Percentiles rank a stretch among this genome's conserved stretches.
Evolutionary conservation across 2,888 invertebrate species (phyloP).

Genomic region (Dynastes maya): DNA sequence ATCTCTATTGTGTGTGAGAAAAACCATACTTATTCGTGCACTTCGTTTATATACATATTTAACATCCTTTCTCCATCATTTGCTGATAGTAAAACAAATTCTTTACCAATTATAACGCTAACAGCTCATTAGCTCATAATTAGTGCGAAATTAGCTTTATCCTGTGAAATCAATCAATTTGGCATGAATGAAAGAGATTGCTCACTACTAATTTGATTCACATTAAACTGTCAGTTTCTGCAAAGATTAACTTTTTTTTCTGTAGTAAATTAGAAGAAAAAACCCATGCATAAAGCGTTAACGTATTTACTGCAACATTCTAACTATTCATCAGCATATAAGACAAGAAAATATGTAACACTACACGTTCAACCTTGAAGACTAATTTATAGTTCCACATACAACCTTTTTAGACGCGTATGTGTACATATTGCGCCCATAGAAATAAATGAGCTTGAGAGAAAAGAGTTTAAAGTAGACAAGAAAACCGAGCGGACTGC

Average conservation of each 20-base stretch:
- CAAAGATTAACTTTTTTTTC: neutral
- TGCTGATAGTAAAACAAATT: too few relatives aligned
- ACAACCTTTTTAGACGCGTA: neutral
- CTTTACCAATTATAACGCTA: too few relatives aligned
- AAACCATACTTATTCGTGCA: too few relatives aligned
- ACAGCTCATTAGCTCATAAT: too few relatives aligned
- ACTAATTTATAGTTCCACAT: slow-evolving; percentile 35
- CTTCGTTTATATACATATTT: too few relatives aligned
- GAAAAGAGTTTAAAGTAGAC: neutral
- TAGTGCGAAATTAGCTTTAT: too few relatives aligned
- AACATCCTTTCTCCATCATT: too few relatives aligned
- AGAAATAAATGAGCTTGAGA: slow-evolving; percentile 6
- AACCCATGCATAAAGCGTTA: neutral
- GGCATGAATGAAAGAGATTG: too few relatives aligned
- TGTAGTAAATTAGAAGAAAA: neutral
- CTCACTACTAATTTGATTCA: too few relatives aligned
- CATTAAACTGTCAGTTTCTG: neutral
- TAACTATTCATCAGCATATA: slow-evolving; percentile 31
- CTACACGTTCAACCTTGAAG: slow-evolving; percentile 17
- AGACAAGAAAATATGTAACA: slow-evolving; percentile 31
- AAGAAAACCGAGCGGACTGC: slow-evolving; percentile 9
- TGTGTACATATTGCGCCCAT: neutral
- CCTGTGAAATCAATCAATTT: too few relatives aligned
- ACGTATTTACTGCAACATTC: slow-evolving; percentile 16
- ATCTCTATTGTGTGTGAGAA: too few relatives aligned